Conservation (phyloP, 2,888 invertebrate species). For the Spodoptera exigua region DNA sequence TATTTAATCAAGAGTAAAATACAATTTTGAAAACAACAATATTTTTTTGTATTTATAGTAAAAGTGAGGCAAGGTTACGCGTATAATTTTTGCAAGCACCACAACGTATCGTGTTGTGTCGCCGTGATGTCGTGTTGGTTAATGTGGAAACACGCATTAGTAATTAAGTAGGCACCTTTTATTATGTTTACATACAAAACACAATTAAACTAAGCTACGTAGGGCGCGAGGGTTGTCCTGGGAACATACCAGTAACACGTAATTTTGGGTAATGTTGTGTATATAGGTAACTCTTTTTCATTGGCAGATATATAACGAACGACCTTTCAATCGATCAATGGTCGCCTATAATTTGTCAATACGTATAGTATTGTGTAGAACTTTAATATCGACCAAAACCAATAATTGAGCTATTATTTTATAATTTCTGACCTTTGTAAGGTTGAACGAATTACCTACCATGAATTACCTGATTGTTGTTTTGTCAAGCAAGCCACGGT, state of each 20-base stretch:
- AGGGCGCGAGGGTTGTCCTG: constrained; percentile 14
- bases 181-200: constrained; percentile 41
- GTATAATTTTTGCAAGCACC: constrained; percentile 24
- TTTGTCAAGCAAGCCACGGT: no score
- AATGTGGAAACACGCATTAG: constrained; percentile 41
- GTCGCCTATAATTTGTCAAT: background rate
- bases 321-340: background rate
- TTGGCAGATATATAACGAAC: constrained; percentile 10
- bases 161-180: constrained; percentile 47
- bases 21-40: no score
- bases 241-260: constrained; percentile 27
- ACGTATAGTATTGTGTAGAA: constrained; percentile 12
- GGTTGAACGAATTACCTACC: no score
- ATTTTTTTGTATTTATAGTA: no score
- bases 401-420: constrained; percentile 46
- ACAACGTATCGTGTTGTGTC: constrained; percentile 25
- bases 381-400: constrained; percentile 21
- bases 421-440: no score
- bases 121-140: constrained; percentile 28
- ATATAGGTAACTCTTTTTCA: background rate
- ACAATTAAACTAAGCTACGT: constrained; percentile 42
- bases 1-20: no score
- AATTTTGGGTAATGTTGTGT: background rate
- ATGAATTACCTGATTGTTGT: no score
- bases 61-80: background rate